Evolutionary conservation across 2,888 invertebrate genomes (phyloP).

Genomic region (Ceratothoa steindachneri): DNA sequence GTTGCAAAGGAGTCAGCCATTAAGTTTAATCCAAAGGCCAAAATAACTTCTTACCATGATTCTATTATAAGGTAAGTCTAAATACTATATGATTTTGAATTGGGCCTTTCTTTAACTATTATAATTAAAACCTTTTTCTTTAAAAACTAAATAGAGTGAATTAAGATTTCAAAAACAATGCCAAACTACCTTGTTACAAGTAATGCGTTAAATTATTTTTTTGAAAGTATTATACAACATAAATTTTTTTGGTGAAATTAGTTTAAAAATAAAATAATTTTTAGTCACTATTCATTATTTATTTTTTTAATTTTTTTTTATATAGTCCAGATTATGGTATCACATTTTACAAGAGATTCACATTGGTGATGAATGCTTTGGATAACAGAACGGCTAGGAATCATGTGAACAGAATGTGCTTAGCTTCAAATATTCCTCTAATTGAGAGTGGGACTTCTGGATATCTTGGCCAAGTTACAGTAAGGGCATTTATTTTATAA

Average conservation of each 20-base stretch:
- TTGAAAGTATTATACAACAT: no score
- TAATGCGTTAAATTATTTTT: no score
- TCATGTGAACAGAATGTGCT: constrained; percentile 98
- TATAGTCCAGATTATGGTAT: constrained; percentile 75
- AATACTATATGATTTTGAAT: background rate
- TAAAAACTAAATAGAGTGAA: no score
- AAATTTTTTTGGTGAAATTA: no score
- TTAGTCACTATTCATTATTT: no score
- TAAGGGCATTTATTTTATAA: constrained; percentile 50
- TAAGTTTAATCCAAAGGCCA: constrained; percentile 79
- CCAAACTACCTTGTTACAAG: no score
- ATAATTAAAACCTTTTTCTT: no score
- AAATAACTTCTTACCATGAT: constrained; percentile 85
- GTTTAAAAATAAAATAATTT: no score
- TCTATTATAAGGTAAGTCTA: constrained; percentile 75
- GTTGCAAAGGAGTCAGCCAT: constrained; percentile 86
- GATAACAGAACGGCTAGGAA: constrained; percentile 94
- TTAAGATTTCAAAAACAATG: no score
- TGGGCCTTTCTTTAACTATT: no score
- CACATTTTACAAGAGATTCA: constrained; percentile 84
- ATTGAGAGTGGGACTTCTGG: constrained; percentile 97
- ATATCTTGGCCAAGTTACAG: constrained; percentile 78
- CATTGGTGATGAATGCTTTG: constrained; percentile 89
- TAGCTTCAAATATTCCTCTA: constrained; percentile 87
- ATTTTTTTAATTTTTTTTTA: constrained; percentile 21